These are phyloP conservation scores for Cichladusa arquata DNA, from an alignment of 2,113 vertebrate genomes.

Conservation along the genomic window DNA sequence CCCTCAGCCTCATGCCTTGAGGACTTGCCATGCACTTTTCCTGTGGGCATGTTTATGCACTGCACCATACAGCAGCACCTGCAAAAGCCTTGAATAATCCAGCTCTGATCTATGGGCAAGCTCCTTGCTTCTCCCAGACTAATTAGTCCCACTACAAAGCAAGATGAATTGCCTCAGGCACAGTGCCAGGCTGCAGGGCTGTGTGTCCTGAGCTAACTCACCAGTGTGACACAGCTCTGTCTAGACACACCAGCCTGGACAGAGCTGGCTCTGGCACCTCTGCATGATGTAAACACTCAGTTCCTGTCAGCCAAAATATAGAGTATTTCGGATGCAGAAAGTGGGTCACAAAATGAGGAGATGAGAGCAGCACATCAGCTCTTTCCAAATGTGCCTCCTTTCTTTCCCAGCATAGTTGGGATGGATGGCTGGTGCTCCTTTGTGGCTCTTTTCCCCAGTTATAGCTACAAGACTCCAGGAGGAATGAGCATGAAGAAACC, in stretches of 20 bases:
- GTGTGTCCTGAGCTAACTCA: background rate
- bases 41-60: background rate
- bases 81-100: background rate
- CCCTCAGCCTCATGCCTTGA: background rate
- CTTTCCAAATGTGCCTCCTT: background rate
- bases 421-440: background rate
- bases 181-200: background rate
- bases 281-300: background rate
- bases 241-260: constrained; percentile 7
- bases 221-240: background rate
- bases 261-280: background rate
- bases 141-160: background rate
- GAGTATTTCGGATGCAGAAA: background rate
- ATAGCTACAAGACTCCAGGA: background rate
- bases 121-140: background rate
- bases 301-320: background rate
- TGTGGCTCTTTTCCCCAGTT: background rate
- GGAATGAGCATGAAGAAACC: background rate
- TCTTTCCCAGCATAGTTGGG: background rate
- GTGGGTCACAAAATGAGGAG: background rate
- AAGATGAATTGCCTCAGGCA: constrained; percentile 6
- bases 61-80: background rate
- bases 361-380: background rate
- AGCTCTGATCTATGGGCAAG: background rate
- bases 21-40: background rate